Evolutionary conservation across 2,888 invertebrate genomes (phyloP).

Genomic region (Salpingus planirostris): DNA sequence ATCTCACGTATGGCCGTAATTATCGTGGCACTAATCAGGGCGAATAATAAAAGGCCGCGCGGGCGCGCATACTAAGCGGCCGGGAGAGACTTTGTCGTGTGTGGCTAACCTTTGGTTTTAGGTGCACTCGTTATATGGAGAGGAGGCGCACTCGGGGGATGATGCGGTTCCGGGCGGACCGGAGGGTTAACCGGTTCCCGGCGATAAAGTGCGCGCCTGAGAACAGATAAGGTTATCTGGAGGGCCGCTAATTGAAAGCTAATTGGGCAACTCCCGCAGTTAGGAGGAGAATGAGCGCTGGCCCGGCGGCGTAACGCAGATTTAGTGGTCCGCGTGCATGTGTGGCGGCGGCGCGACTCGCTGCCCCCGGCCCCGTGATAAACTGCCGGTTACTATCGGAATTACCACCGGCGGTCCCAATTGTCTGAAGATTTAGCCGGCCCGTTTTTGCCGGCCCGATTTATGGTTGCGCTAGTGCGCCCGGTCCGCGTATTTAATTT

Average conservation of each 20-base stretch:
- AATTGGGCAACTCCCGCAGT: conserved; percentile 42
- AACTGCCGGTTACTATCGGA: conserved; percentile 34
- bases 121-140: too few species aligned
- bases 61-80: conserved; percentile 27
- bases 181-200: too few species aligned
- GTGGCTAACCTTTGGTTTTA: too few species aligned
- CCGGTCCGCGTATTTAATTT: too few species aligned
- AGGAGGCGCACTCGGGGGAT: too few species aligned
- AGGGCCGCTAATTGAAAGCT: conserved; percentile 42
- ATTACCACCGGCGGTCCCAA: conserved; percentile 33
- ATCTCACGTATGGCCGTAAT: conserved; percentile 36
- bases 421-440: conserved; percentile 35
- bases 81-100: too few species aligned
- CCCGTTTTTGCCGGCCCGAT: conserved; percentile 32
- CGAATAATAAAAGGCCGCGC: conserved; percentile 35
- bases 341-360: conserved; percentile 37
- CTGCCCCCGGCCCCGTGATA: conserved; percentile 35
- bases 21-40: conserved; percentile 33
- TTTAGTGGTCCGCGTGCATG: conserved; percentile 35
- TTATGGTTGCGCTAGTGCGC: too few species aligned
- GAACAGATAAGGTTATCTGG: conserved; percentile 41
- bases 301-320: conserved; percentile 36
- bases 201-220: conserved; percentile 31
- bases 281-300: conserved; percentile 34
- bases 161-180: too few species aligned